A percentile compares a stretch with the other conserved stretches of the same genome.
Conservation (phyloP, 2,113 vertebrate genomes). For the Butastur rufipennis region DNA sequence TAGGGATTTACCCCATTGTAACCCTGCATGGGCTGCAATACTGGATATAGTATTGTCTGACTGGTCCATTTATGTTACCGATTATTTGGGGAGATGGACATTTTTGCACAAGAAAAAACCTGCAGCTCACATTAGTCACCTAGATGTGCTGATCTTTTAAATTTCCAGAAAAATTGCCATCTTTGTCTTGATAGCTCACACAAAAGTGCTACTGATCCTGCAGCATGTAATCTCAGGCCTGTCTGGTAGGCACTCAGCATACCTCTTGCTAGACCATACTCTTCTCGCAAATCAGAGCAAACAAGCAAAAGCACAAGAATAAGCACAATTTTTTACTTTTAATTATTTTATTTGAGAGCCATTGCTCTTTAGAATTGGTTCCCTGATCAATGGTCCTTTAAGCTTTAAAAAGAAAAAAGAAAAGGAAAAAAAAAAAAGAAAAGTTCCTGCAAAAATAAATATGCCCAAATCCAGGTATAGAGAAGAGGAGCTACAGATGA, state of each 20-base stretch:
- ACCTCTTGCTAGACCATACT: not conserved
- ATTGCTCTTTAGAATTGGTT: not conserved
- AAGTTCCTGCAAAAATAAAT: not conserved
- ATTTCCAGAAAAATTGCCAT: not conserved
- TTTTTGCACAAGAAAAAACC: not conserved
- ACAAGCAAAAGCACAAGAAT: not conserved
- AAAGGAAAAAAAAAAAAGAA: not conserved
- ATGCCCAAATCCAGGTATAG: not conserved
- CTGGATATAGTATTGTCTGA: not conserved
- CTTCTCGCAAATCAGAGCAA: not conserved
- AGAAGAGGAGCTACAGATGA: not conserved
- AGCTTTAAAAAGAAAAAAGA: not conserved
- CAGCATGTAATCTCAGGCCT: not conserved
- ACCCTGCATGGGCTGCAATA: not conserved
- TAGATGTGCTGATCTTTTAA: not conserved
- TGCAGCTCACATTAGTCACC: not conserved
- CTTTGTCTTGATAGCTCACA: not conserved
- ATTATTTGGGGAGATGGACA: not conserved
- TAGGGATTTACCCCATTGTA: not conserved
- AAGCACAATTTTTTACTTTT: not conserved
- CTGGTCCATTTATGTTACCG: not conserved
- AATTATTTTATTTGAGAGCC: not conserved
- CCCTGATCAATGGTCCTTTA: not conserved
- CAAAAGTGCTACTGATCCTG: not conserved
- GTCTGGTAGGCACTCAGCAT: not conserved